Base-by-base conservation (phyloP, 2,113 vertebrate genomes). In the Corythornis cristatus region DNA sequence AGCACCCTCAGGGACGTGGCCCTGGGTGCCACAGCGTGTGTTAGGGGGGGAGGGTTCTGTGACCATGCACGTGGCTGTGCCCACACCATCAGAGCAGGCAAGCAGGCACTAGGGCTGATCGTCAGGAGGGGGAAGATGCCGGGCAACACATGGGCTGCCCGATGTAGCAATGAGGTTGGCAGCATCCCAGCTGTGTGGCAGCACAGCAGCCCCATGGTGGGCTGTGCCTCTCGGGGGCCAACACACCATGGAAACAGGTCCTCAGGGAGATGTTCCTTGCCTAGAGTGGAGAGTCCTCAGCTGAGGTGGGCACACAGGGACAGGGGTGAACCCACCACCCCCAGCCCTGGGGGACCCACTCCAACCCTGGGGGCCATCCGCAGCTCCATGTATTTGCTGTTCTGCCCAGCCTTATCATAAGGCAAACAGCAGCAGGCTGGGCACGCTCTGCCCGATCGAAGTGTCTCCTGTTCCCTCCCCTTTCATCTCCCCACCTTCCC, bases 391-490 rank as follows among this genome's bases (percentile, higher is more conserved):
- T 94, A 90, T 97, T 97, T 96, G 90, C 66, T 96, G 95, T 96
- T 96, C 96, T 95, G 79, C 45, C 66, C 53, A 33, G 48, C 80
- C 94, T 97, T 97, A 97, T 97, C 97, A 2, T 76, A 97, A 94
- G 95, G 82, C 93, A 97, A 97, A 97, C 88, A 97, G 78, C 23
- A 15, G 42, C 70, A 40, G 87, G 90, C 73, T 79, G 88, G 74
- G 84, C 93, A 92, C 17, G 23, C 54, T 68, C 93, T 86, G 65
- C 88, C 51, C 15, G 56, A 93, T 96, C 54, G 45, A 96, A 95
- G 88, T 6, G 12, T 90, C 94, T 84, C 86, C 14, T 2, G 3
- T 65, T 86, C 72, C 46, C 89, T 60, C 46, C 50, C 45, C 78
- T 93, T 93, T 83, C 87, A 80, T 81, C 66, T 86, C 19, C 37